Base-by-base conservation (phyloP, 2,113 vertebrate species). In the Nicator chloris region DNA sequence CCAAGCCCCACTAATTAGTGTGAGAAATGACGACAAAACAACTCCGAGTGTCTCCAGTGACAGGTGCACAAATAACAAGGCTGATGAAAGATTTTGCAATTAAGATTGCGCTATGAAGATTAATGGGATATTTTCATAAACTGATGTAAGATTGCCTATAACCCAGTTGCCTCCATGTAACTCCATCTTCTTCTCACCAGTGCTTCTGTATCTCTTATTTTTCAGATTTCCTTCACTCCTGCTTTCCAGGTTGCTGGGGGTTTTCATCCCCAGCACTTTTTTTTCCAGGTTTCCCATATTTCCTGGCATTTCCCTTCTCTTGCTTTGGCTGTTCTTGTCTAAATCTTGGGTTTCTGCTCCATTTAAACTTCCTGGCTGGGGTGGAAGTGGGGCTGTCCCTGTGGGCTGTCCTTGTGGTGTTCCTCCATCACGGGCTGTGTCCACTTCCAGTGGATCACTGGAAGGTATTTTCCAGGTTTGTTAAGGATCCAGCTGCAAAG, bases 1-100 rank as follows among this genome's bases (percentile, higher is more conserved):
- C 86, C 95, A 91, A 95, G 88, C 95, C 96, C 94, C 95, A 89
- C 96, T 97, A 97, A 97, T 98, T 97, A 98, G 97, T 47, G 44
- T 96, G 98, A 98, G 97, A 95, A 96, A 97, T 93, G 97, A 97
- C 96, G 95, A 97, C 93, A 93, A 84, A 95, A 95, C 96, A 93
- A 96, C 96, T 95, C 83, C 0, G 35, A 94, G 88, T 93, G 96
- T 97, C 97, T 95, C 95, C 95, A 83, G 50, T 98, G 98, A 97
- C 98, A 98, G 98, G 97, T 97, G 95, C 96, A 95, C 97, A 97
- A 96, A 97, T 96, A 97, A 96, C 96, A 90, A 97, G 93, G 95
- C 97, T 97, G 97, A 97, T 98, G 97, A 97, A 97, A 97, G 97
- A 97, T 96, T 96, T 93, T 94, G 97, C 97, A 98, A 98, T 98